Conservation (phyloP, 2,888 invertebrate genomes). For the Lasioglossum morio region DNA sequence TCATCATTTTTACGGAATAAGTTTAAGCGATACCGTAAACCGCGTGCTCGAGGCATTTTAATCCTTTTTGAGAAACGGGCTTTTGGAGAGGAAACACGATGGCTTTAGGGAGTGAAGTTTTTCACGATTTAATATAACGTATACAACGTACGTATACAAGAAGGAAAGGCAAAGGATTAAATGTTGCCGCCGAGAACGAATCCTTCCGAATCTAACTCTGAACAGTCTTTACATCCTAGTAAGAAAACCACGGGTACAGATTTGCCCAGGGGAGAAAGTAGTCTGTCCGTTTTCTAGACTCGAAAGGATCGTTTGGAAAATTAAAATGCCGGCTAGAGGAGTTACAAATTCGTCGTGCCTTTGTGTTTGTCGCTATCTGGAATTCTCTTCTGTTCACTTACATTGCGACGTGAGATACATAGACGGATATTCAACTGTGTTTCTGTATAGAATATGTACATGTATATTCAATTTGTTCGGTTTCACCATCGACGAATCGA, state of each 20-base stretch:
- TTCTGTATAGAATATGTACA: slow-evolving; percentile 30
- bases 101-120: slow-evolving; percentile 22
- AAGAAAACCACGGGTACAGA: neutral
- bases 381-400: slow-evolving; percentile 70
- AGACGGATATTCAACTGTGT: slow-evolving; percentile 73
- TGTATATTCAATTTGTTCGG: slow-evolving; percentile 28
- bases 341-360: slow-evolving; percentile 70
- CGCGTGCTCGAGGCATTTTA: slow-evolving; percentile 32
- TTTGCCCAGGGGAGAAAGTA: neutral
- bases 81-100: neutral
- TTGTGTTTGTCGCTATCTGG: slow-evolving; percentile 77
- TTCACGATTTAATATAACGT: slow-evolving; percentile 51
- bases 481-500: slow-evolving; percentile 51
- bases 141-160: slow-evolving; percentile 8
- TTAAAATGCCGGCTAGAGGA: slow-evolving; percentile 57
- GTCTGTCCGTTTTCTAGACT: slow-evolving; percentile 15
- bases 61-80: slow-evolving; percentile 39
- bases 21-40: slow-evolving; percentile 17
- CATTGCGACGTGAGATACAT: slow-evolving; percentile 74
- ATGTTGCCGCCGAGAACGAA: slow-evolving; percentile 24
- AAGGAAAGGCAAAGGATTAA: slow-evolving; percentile 44
- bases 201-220: slow-evolving; percentile 43
- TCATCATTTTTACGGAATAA: slow-evolving; percentile 48
- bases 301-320: slow-evolving; percentile 30
- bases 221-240: neutral